Base-by-base conservation (phyloP, 2,113 vertebrate genomes). In the Mustela nigripes region DNA sequence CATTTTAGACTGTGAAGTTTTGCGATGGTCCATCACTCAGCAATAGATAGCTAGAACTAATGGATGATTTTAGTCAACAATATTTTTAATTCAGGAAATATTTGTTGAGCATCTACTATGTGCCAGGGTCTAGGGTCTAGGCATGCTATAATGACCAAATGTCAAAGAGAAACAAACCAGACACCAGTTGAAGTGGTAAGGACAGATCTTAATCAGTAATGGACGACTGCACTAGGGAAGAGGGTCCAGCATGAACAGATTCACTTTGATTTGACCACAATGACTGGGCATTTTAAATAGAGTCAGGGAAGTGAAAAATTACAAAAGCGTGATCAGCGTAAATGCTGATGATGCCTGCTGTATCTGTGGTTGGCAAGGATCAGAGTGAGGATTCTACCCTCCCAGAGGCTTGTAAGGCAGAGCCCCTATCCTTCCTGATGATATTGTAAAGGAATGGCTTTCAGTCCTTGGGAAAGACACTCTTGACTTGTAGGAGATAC, bases 41-140 rank as follows among this genome's bases (percentile, higher is more conserved):
- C 6, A 48, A 45, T 11, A 74, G 33, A 22, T 78, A 92, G 90
- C 53, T n/a, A 21, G 62, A 78, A 62, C 53, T 73, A 82, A 36
- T 58, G 53, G 36, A 24, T 67, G 18, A 65, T 18, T 86, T 89
- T 53, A 63, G 76, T 26, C 76, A 74, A 50, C 16, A 91, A 7
- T 16, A 62, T 96, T 96, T 86, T 80, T 91, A 79, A 81, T 31
- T 24, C 33, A 60, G 65, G 19, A 92, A 74, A 48, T n/a, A 73
- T 5, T 62, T 62, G 45, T 11, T 74, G 60, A 92, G 65, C 48
- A n/a, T 82, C 36, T 92, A 31, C 53, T 15, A 15, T 3, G 2
- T 58, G 10, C 58, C 18, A 60, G 50, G n/a, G 10, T 4, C 67
- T 50, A 65, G 31, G 19, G 45, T 48, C 36, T 36, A 76, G 73